These are phyloP conservation scores for Eudyptes chrysolophus DNA, from an alignment of 2,113 vertebrate species.

Conservation along the genomic window DNA sequence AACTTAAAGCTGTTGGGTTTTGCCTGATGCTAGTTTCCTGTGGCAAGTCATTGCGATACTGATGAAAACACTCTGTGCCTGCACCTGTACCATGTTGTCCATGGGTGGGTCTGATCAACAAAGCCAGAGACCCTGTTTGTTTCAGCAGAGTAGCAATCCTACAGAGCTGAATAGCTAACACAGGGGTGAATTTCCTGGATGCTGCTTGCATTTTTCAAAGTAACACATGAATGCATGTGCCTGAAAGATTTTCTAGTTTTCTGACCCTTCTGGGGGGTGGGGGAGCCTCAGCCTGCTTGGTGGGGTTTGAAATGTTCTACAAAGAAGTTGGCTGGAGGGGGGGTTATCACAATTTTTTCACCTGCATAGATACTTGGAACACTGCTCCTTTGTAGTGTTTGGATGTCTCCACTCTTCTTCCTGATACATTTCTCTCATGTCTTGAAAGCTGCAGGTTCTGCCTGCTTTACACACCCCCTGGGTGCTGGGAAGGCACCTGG, in stretches of 20 bases:
- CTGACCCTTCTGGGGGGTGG: neutral
- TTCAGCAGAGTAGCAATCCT: neutral
- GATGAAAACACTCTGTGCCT: neutral
- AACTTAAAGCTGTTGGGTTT: neutral
- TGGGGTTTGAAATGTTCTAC: neutral
- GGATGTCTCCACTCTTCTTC: neutral
- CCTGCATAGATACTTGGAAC: neutral
- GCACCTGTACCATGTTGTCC: neutral
- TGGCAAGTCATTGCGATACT: rapidly evolving
- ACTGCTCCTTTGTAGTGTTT: neutral
- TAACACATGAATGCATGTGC: neutral
- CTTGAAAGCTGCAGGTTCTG: neutral
- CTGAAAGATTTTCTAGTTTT: neutral
- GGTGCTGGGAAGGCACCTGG: neutral
- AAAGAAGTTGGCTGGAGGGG: neutral
- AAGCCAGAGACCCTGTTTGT: neutral
- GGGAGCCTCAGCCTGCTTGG: neutral
- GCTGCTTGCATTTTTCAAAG: neutral
- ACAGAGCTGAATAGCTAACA: neutral
- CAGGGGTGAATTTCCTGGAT: neutral
- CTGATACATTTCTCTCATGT: neutral
- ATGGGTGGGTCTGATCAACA: neutral
- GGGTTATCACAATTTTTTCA: neutral
- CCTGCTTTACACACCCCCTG: neutral
- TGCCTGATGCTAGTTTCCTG: neutral